Evolutionary conservation across 1,140 invertebrate species (phyloP).

Genomic region (Philopotamus ludificatus): DNA sequence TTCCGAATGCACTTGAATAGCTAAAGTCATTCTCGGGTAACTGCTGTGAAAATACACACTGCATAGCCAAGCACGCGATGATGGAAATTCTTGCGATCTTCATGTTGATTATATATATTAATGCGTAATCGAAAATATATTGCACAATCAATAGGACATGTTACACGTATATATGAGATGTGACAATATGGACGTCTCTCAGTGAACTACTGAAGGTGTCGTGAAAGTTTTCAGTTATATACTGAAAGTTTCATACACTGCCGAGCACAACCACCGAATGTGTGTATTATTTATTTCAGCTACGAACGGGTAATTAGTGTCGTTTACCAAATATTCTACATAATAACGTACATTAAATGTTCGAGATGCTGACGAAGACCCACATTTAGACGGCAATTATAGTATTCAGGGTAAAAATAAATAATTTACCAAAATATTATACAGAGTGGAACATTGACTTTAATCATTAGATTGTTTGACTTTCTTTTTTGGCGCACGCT

Average conservation of each 20-base stretch:
- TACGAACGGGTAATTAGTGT: slow-evolving; percentile 21
- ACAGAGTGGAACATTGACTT: slow-evolving; percentile 27
- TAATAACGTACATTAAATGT: slow-evolving; percentile 10
- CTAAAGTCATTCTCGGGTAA: neutral
- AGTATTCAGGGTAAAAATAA: neutral
- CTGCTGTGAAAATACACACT: neutral
- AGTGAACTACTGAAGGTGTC: neutral
- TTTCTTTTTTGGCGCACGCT: slow-evolving; percentile 24
- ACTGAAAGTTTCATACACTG: slow-evolving; percentile 34
- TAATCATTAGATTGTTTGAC: neutral
- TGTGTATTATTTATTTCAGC: neutral
- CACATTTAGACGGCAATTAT: slow-evolving; percentile 18
- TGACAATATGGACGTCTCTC: neutral
- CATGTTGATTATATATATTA: slow-evolving; percentile 1
- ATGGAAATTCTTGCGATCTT: neutral
- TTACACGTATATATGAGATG: too few species aligned
- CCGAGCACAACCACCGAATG: slow-evolving; percentile 36
- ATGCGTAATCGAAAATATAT: too few species aligned
- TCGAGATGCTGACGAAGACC: slow-evolving; percentile 2
- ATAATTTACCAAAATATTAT: neutral
- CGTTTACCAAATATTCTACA: slow-evolving; percentile 13
- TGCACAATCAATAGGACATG: too few species aligned
- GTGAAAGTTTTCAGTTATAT: slow-evolving; percentile 28
- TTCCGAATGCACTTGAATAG: neutral
- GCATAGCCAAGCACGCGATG: neutral